Evolutionary conservation across 2,888 invertebrate genomes (phyloP).

Genomic region (Cancer borealis): DNA sequence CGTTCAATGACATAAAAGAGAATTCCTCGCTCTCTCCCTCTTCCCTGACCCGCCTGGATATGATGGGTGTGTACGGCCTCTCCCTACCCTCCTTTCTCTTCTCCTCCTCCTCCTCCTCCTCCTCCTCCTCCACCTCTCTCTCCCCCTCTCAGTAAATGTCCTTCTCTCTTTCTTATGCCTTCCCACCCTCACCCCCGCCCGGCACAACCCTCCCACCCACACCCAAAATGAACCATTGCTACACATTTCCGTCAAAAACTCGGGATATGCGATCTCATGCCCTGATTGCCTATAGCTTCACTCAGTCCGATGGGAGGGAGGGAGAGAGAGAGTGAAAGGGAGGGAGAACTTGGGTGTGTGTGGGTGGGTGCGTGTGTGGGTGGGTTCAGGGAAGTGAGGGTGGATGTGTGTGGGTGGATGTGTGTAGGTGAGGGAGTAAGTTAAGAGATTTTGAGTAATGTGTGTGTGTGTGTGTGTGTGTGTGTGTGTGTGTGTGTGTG

Average conservation of each 20-base stretch:
- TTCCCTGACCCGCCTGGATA: slow-evolving; percentile 8
- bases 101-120: not conserved
- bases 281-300: slow-evolving; percentile 12
- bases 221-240: not conserved
- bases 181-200: not conserved
- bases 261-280: slow-evolving; percentile 29
- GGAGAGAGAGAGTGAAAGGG: not conserved
- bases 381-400: not conserved
- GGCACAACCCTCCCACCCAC: not conserved
- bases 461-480: no score
- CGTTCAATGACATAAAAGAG: slow-evolving; percentile 17
- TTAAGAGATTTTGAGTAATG: no score
- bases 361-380: not conserved
- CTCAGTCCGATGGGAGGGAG: not conserved
- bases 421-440: not conserved
- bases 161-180: slow-evolving; percentile 37
- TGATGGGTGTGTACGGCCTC: not conserved
- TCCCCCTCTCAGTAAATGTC: slow-evolving; percentile 29
- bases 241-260: slow-evolving; percentile 45
- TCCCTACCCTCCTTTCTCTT: not conserved
- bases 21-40: slow-evolving; percentile 23
- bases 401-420: not conserved
- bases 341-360: not conserved
- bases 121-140: not conserved
- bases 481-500: not conserved